phyloP scores from a whole-genome alignment of 64 coral and sea anemone genomes.

The Stichodactyla mertensii region DNA sequence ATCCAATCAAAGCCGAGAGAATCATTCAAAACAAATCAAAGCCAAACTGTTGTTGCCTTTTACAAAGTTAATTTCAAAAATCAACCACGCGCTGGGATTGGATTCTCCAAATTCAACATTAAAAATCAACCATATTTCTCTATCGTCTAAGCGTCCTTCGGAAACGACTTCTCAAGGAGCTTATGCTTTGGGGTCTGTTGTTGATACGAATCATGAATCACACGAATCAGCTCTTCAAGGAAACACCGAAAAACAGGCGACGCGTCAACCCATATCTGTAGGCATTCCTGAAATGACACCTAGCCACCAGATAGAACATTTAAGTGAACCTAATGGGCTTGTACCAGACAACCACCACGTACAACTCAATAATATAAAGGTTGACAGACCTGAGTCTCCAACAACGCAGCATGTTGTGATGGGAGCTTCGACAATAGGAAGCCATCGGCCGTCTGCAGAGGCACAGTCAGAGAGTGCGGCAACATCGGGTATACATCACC shows the following conservation, averaged over 20 bases:
- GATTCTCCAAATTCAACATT: constrained; percentile 8
- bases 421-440: background rate
- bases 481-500: background rate
- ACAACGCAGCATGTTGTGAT: background rate
- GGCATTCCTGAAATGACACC: background rate
- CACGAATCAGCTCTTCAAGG: background rate
- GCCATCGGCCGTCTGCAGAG: background rate
- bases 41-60: background rate
- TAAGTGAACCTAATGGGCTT: background rate
- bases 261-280: background rate
- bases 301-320: background rate
- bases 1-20: background rate
- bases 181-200: background rate
- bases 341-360: background rate
- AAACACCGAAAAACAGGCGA: background rate
- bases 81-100: constrained; percentile 9
- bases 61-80: background rate
- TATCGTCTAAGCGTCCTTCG: background rate
- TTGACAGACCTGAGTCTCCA: background rate
- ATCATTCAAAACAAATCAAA: background rate
- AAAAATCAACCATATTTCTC: background rate
- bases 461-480: background rate
- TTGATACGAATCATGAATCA: background rate
- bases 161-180: background rate
- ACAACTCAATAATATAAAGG: background rate